These are phyloP conservation scores for Tadarida brasiliensis DNA, from an alignment of 2,797 vertebrate genomes.

Conservation along the genomic window DNA sequence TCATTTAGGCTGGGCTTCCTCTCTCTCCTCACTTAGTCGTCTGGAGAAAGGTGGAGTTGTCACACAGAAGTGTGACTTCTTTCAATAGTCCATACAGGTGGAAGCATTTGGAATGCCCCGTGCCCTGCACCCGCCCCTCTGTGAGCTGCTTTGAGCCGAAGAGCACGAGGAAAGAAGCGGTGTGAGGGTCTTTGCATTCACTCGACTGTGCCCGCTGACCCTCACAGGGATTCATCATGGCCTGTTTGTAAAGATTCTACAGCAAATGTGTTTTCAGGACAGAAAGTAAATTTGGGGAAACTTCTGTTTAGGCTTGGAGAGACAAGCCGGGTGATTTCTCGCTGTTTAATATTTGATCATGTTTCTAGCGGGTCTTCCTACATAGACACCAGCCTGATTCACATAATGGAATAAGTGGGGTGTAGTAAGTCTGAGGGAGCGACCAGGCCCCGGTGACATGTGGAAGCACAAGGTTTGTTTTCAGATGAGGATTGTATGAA, in stretches of 20 bases:
- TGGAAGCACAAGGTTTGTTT: background rate
- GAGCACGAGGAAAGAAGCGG: background rate
- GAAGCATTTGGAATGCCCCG: background rate
- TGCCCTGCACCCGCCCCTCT: background rate
- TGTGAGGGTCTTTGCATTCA: background rate
- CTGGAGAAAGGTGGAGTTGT: background rate
- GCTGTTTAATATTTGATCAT: background rate
- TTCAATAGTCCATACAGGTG: background rate
- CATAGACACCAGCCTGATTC: background rate
- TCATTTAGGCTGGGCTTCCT: background rate
- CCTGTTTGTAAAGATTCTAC: background rate
- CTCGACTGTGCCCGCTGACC: background rate
- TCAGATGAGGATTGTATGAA: background rate
- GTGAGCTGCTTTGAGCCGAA: background rate
- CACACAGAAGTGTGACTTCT: background rate
- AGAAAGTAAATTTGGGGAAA: background rate
- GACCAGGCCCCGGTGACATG: background rate
- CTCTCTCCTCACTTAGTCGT: background rate
- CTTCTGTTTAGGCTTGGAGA: constrained; percentile 16
- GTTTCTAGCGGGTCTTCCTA: constrained; percentile 17
- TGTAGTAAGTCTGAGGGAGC: background rate
- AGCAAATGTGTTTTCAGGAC: constrained; percentile 13
- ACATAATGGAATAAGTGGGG: background rate
- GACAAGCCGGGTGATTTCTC: background rate
- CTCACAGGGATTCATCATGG: background rate